Evolutionary conservation across 2,888 invertebrate genomes (phyloP).

Genomic region (Aphodius sticticus): DNA sequence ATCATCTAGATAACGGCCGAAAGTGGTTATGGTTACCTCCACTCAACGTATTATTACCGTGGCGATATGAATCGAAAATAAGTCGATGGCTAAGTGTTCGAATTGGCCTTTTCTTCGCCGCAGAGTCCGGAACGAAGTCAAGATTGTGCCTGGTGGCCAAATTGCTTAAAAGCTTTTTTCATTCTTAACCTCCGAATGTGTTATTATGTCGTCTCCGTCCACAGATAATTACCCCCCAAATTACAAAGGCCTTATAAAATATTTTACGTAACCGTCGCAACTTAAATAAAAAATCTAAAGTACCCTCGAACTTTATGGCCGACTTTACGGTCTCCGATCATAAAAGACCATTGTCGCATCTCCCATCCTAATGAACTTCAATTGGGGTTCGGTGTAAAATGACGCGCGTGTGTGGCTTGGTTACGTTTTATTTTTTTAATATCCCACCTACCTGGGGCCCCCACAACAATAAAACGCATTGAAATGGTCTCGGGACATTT

Average conservation of each 20-base stretch:
- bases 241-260: constrained; percentile 13
- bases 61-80: constrained; percentile 47
- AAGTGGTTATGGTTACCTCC: constrained; percentile 35
- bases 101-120: constrained; percentile 29
- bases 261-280: not conserved
- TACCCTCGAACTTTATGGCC: constrained; percentile 9
- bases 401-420: constrained; percentile 27
- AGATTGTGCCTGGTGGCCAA: constrained; percentile 35
- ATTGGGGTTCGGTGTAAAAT: constrained; percentile 32
- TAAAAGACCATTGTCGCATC: constrained; percentile 32
- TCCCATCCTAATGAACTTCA: constrained; percentile 34
- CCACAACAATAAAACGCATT: constrained; percentile 43
- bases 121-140: constrained; percentile 30
- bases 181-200: constrained; percentile 11
- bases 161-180: constrained; percentile 37
- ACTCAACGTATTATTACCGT: constrained; percentile 45
- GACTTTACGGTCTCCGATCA: constrained; percentile 11
- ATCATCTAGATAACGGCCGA: constrained; percentile 39
- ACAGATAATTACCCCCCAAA: constrained; percentile 13
- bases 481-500: constrained; percentile 46
- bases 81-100: constrained; percentile 43
- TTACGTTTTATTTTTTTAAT: constrained; percentile 32
- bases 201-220: constrained; percentile 12
- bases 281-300: constrained; percentile 6
- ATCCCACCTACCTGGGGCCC: constrained; percentile 40